These are phyloP conservation scores for Bhutanitis thaidina DNA, from an alignment of 2,888 invertebrate species.

Conservation along the genomic window DNA sequence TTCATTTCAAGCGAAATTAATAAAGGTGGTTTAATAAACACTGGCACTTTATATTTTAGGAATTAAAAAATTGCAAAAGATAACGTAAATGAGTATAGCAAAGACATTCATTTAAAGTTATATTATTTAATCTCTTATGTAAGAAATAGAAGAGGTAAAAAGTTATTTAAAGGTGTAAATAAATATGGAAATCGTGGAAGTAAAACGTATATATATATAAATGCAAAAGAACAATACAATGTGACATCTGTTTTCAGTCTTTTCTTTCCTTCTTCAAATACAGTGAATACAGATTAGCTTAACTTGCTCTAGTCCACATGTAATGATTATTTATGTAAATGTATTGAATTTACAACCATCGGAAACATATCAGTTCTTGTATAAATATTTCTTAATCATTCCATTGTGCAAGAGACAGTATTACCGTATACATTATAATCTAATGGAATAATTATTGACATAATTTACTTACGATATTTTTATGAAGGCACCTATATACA, in stretches of 20 bases:
- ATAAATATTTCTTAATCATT: not conserved
- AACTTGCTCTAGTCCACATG: not conserved
- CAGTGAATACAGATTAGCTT: conserved; percentile 12
- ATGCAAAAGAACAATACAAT: conserved; percentile 21
- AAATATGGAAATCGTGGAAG: not conserved
- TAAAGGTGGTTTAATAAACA: not conserved
- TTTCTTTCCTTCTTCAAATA: conserved; percentile 44
- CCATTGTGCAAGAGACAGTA: not conserved
- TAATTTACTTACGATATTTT: too few species aligned
- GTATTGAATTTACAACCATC: not conserved
- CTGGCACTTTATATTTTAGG: not conserved
- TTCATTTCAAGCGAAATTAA: not conserved
- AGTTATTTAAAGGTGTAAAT: too few species aligned
- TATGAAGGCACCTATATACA: too few species aligned
- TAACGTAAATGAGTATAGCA: too few species aligned
- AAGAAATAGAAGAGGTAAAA: too few species aligned
- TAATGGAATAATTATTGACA: not conserved
- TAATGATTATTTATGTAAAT: not conserved
- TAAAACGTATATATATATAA: conserved; percentile 15
- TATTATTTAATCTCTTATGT: too few species aligned
- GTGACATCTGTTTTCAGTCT: conserved; percentile 52
- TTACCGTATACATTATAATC: not conserved
- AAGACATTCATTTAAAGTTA: too few species aligned
- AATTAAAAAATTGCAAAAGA: too few species aligned
- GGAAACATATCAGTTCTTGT: not conserved